phyloP scores from a whole-genome alignment of 1,140 invertebrate genomes.

The Laupala kohalensis region DNA sequence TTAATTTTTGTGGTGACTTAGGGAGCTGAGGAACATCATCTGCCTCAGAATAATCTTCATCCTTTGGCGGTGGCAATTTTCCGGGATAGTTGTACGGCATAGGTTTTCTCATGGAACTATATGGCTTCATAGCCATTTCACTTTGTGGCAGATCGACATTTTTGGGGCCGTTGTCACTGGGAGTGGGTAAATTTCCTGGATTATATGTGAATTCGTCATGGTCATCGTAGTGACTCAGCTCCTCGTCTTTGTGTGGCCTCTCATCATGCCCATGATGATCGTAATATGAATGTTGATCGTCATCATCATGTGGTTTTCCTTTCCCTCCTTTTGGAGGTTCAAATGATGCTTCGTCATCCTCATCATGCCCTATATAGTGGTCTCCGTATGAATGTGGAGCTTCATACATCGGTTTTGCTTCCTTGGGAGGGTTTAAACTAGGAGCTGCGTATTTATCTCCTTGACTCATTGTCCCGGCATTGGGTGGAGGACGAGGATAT shows the following conservation, averaged over 20 bases:
- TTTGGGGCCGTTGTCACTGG: not conserved
- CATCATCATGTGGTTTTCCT: too few species aligned
- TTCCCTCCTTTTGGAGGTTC: not conserved
- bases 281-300: not conserved
- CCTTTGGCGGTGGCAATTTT: not conserved
- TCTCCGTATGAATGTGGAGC: too few species aligned
- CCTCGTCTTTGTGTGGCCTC: not conserved
- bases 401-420: too few species aligned
- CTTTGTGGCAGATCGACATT: not conserved
- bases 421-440: too few species aligned
- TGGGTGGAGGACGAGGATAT: not conserved
- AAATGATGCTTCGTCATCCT: not conserved
- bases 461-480: too few species aligned
- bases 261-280: not conserved
- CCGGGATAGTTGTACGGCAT: not conserved
- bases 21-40: not conserved
- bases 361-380: not conserved
- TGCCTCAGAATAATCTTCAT: not conserved
- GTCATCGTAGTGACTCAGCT: not conserved
- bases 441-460: too few species aligned
- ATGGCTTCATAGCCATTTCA: too few species aligned
- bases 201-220: not conserved
- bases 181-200: not conserved
- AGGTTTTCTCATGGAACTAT: not conserved
- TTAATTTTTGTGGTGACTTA: not conserved